These are phyloP conservation scores for Pseudochaenichthys georgianus DNA, from an alignment of 2,797 vertebrate genomes.

Conservation along the genomic window DNA sequence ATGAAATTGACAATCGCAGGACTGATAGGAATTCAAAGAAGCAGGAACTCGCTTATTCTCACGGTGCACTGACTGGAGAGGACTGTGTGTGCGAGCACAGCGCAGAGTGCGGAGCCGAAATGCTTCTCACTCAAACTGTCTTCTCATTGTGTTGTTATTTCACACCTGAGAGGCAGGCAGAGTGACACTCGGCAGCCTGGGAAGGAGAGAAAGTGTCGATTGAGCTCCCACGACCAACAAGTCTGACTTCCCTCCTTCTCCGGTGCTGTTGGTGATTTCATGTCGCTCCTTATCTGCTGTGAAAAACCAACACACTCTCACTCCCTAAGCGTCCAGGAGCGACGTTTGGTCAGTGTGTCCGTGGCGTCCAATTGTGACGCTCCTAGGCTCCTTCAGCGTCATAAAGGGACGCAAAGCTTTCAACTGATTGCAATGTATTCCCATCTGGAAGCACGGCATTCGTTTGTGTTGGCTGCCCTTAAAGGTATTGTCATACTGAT, in stretches of 20 bases:
- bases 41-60: conserved; percentile 61
- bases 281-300: conserved; percentile 21
- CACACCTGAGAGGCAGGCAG: conserved; percentile 70
- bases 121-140: conserved; percentile 59
- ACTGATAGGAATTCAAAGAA: conserved; percentile 82
- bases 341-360: no score
- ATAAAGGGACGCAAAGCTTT: no score
- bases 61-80: conserved; percentile 52
- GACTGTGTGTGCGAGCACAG: conserved; percentile 30
- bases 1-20: conserved; percentile 87
- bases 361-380: no score
- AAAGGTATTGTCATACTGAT: no score
- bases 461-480: no score
- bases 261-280: conserved; percentile 17
- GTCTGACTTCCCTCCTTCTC: conserved; percentile 52
- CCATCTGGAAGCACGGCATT: no score
- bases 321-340: no score
- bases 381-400: no score
- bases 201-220: conserved; percentile 51
- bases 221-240: conserved; percentile 64
- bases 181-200: conserved; percentile 48
- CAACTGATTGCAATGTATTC: no score
- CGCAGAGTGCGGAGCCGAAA: conserved; percentile 29
- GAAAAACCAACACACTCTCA: conserved; percentile 9
- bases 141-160: conserved; percentile 72